Conservation (phyloP, 2,888 invertebrate genomes). For the Polymixis lichenea region DNA sequence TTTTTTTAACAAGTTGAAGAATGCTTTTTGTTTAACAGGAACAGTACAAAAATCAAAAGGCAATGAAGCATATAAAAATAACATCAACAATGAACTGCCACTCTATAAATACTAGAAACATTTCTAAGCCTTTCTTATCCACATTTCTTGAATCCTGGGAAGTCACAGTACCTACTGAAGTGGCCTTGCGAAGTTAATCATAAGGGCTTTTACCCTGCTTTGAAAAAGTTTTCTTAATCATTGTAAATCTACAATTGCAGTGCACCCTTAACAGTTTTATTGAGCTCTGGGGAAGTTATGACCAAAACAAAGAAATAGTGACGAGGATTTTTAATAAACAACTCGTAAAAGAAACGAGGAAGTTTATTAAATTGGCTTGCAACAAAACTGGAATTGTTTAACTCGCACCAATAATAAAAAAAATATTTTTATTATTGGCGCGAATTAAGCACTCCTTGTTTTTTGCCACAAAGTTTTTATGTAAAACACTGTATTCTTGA, state of each 20-base stretch:
- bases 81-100: neutral
- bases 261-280: slow-evolving; percentile 5
- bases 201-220: slow-evolving; percentile 17
- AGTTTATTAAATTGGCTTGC: neutral
- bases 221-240: slow-evolving; percentile 48
- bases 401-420: no score
- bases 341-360: neutral
- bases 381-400: no score
- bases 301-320: slow-evolving; percentile 19
- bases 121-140: slow-evolving; percentile 10
- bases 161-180: slow-evolving; percentile 11
- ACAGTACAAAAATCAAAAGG: neutral
- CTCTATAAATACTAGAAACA: neutral
- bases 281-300: neutral
- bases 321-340: neutral
- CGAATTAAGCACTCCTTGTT: neutral
- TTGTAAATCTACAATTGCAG: slow-evolving; percentile 29
- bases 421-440: no score
- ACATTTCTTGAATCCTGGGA: slow-evolving; percentile 16
- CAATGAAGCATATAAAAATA: neutral
- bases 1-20: neutral
- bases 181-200: slow-evolving; percentile 33
- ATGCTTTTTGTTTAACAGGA: neutral
- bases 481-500: rapidly evolving
- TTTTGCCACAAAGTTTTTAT: neutral